A percentile compares a stretch with the other conserved stretches of the same genome.
Conservation (phyloP, 1,140 invertebrate species). For the Physella acuta region DNA sequence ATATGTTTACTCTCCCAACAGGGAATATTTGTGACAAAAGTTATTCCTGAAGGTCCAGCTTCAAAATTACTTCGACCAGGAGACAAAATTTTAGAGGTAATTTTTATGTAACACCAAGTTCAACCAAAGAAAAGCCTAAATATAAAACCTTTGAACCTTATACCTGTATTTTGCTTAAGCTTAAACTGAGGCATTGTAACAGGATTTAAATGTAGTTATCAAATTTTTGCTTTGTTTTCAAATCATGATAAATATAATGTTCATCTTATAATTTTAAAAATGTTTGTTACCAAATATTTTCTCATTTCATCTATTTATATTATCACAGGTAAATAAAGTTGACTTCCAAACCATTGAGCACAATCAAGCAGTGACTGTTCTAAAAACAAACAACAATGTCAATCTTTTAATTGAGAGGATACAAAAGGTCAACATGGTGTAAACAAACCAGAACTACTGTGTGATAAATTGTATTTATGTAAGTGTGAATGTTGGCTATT, state of each 20-base stretch:
- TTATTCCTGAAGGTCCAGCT: conserved; percentile 43
- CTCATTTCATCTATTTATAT: no score
- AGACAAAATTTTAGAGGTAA: conserved; percentile 47
- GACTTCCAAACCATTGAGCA: conserved; percentile 48
- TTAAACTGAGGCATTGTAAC: not conserved
- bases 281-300: no score
- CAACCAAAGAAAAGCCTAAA: not conserved
- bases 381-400: conserved; percentile 43
- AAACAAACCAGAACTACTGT: no score
- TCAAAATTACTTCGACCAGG: conserved; percentile 34
- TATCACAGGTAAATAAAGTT: conserved; percentile 47
- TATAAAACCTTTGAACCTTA: not conserved
- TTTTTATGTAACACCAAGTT: not conserved
- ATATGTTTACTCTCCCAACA: no score
- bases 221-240: not conserved
- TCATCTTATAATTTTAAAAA: no score
- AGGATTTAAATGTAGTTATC: not conserved
- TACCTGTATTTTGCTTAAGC: not conserved
- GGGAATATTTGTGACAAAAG: conserved; percentile 52
- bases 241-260: no score
- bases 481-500: no score
- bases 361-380: conserved; percentile 38
- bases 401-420: conserved; percentile 41
- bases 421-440: conserved; percentile 37
- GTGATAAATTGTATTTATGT: no score